Evolutionary conservation across 2,888 invertebrate genomes (phyloP).

Genomic region (Lasius fuliginosus): DNA sequence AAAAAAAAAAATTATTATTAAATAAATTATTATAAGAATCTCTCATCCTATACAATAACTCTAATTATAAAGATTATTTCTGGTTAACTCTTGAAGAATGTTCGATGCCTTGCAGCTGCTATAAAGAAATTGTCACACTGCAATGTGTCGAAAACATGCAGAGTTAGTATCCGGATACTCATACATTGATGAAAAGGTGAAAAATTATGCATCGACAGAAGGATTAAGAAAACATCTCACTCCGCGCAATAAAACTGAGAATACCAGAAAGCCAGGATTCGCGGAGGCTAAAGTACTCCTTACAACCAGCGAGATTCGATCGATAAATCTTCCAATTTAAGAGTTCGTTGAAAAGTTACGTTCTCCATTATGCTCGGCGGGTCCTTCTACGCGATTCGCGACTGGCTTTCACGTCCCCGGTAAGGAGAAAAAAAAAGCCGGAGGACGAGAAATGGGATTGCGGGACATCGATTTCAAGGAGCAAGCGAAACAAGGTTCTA

Average conservation of each 20-base stretch:
- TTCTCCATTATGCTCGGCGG: slow-evolving; percentile 16
- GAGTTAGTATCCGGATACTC: too few species aligned
- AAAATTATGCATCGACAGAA: too few species aligned
- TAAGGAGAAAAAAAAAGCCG: neutral
- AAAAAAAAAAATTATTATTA: too few species aligned
- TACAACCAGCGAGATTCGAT: slow-evolving; percentile 20
- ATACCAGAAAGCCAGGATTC: neutral
- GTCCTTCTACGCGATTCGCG: slow-evolving; percentile 13
- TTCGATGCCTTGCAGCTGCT: too few species aligned
- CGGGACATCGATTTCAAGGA: slow-evolving; percentile 30
- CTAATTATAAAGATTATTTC: too few species aligned
- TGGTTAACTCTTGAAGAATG: too few species aligned
- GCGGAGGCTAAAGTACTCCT: neutral
- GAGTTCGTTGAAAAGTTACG: slow-evolving; percentile 18
- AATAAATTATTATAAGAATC: too few species aligned
- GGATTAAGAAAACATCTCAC: neutral
- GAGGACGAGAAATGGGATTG: neutral
- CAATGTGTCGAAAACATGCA: too few species aligned
- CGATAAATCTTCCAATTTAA: slow-evolving; percentile 28
- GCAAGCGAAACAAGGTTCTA: neutral
- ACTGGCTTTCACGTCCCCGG: slow-evolving; percentile 8
- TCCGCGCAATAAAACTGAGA: neutral
- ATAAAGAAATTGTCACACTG: too few species aligned
- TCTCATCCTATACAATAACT: too few species aligned
- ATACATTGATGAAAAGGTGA: too few species aligned